Evolutionary conservation across 1,140 invertebrate genomes (phyloP), one percentile per base, ranked within the genome.

Genomic region (Drosophila aff.): DNA sequence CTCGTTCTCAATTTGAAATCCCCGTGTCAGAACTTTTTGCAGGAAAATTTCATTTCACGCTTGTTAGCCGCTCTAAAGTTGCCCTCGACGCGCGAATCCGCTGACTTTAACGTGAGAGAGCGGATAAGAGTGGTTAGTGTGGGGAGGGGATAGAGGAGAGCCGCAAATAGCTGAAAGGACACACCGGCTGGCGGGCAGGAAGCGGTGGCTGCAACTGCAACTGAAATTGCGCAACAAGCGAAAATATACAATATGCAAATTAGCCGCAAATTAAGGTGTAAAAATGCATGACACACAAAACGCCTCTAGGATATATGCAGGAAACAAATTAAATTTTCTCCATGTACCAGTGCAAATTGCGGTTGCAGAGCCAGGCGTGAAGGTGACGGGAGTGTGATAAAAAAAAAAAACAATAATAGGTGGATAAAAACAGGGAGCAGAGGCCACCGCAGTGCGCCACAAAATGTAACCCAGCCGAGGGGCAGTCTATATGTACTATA

Each of bases 201-300:
- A 52, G 53, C 53, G 44, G 21, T 47, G 62, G 66, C 38, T 50
- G 65, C 49, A 76, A 72, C 57, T 79, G 80, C 57, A 79, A 69
- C 71, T 79, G 77, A 78, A 89, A 83, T 75, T 89, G 84, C 62
- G 77, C 83, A 87, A 80, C 83, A 83, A 77, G 80, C 80, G 62
- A 77, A 79, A 76, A 87, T 78, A 89, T 83, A 89, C 81, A 81
- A 81, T 78, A 87, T 87, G 84, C 84, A 87, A 87, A 87, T 87
- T 87, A 87, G 84, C 84, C 64, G 69, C 84, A 87, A 89, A 87
- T 87, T 87, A 89, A 87, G 84, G 84, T 89, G 84, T 89, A 87
- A 87, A 84, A 89, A 87, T 87, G 84, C 84, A 89, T 84, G 84
- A 87, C 84, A 87, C 77, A 89, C 84, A 87, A 87, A 79, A 87